Base-by-base conservation (phyloP, 2,888 invertebrate genomes). In the Noctua comes region DNA sequence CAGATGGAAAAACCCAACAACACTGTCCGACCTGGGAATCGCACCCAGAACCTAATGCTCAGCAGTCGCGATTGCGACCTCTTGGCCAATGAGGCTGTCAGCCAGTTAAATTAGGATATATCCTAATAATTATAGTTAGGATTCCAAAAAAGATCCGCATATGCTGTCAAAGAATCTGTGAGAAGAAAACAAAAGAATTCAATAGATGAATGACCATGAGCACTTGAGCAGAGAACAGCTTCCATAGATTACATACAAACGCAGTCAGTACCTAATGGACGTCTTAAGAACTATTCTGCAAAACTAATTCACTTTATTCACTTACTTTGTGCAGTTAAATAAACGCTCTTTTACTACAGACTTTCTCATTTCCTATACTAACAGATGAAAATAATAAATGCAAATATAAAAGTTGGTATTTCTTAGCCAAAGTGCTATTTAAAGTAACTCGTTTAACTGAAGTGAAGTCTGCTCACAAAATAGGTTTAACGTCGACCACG, bases 401-500 rank as follows among this genome's bases (percentile, higher is more conserved):
- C 92, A 93, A 93, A 93, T 92, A 91, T 92, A 92, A 93, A 94
- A 93, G 92, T 93, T 93, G 90, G 90, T 90, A 90, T 91, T 92
- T 92, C 91, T 92, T 91, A 91, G 90, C 89, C 89, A 90, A 93
- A 93, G 93, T 92, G 92, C 89, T 93, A 92, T 93, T 92, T 89
- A 88, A 88, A 88, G 91, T 94, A 95, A 96, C 93, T 94, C 89
- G 89, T 93, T 95, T 95, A 94, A 90, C 89, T 91, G 91, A 93
- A 93, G 92, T 94, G 91, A 95, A 95, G 92, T 93, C 94, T 92
- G 92, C 91, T 87, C 94, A 91, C 93, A 91, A 94, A 96, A 96
- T 94, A 93, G 92, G 93, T 95, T 96, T 95, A 94, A 93, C 91
- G 86, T 91, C 91, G 94, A 94, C 95, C 94, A 92, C 94, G 92